These are phyloP conservation scores for Napeogenes sylphis DNA, from an alignment of 2,888 invertebrate species.

Conservation along the genomic window DNA sequence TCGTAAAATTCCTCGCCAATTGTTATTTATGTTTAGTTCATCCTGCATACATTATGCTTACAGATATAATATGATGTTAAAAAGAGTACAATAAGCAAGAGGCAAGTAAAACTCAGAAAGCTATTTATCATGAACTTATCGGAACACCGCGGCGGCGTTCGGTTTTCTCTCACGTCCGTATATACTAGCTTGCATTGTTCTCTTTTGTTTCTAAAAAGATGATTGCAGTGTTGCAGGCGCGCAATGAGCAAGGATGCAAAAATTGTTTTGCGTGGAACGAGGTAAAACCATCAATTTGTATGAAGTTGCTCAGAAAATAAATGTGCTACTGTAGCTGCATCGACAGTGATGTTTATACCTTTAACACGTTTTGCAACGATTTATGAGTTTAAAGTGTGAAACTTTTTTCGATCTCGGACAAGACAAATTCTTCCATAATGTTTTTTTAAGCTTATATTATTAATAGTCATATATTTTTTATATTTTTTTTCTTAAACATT, in stretches of 20 bases:
- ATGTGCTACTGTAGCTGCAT: slow-evolving; percentile 12
- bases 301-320: slow-evolving; percentile 26
- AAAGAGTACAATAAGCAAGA: slow-evolving; percentile 45
- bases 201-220: slow-evolving; percentile 69
- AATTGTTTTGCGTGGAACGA: slow-evolving; percentile 71
- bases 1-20: slow-evolving; percentile 7
- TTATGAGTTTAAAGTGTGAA: neutral
- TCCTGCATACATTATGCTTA: slow-evolving; percentile 25
- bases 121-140: slow-evolving; percentile 75
- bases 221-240: slow-evolving; percentile 65
- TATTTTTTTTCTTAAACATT: no score
- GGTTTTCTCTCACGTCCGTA: slow-evolving; percentile 62
- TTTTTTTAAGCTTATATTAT: neutral
- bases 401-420: neutral
- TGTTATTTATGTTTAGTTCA: slow-evolving; percentile 35
- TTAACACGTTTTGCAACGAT: slow-evolving; percentile 15
- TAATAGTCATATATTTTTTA: neutral
- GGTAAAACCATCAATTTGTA: slow-evolving; percentile 73
- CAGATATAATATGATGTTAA: slow-evolving; percentile 31
- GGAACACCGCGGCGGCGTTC: slow-evolving; percentile 61
- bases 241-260: slow-evolving; percentile 65
- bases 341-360: slow-evolving; percentile 21
- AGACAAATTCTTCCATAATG: neutral
- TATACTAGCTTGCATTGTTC: slow-evolving; percentile 64
- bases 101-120: slow-evolving; percentile 63